Base-by-base conservation (phyloP, 2,888 invertebrate species). In the Steinernema carpocapsae region DNA sequence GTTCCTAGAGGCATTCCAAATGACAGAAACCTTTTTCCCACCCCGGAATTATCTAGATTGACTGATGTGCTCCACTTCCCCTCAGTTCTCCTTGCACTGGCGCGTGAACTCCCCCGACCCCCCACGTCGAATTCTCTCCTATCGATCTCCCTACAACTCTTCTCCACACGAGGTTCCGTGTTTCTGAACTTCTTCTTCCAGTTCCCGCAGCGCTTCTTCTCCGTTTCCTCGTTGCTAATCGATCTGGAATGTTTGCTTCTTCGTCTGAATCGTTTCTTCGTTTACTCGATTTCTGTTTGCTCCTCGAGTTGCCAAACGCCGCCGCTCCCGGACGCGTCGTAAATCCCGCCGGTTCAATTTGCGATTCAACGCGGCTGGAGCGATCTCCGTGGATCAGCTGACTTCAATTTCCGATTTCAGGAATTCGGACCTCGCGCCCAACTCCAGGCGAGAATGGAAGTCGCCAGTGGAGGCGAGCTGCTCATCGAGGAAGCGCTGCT, bases 401-500 rank as follows among this genome's bases (percentile, higher is more conserved):
- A 26, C 48, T 51, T 10, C 12, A 6, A 26, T 56, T 26, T 22
- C 22, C 17, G 19, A n/a, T 14, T 56, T 56, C 22, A 14, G 24
- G 14, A 4, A 19, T 64, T 64, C 26, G 32, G 64, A n/a, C 4
- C 37, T 37, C 37, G 37, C 10, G 37, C 37, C n/a, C n/a, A n/a
- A n/a, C n/a, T 37, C 37, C 37, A 37, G 37, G n/a, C 19, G 48
- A 26, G 37, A 32, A 64, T 64, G 64, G 64, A 64, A 64, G 29
- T 26, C 64, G 14, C 64, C 64, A 64, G 64, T n/a, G 64, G 45
- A 12, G 74, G 70, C 22, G 51, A 37, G n/a, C 76, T 79, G 4
- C 71, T 76, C 24, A 78, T 79, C 43, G 86, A 85, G 46, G 83
- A 85, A 51, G 77, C 82, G 26, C 81, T 86, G 7, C 73, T 82